These are phyloP conservation scores for Ailurus styani DNA, from an alignment of 2,113 vertebrate species.

Conservation along the genomic window DNA sequence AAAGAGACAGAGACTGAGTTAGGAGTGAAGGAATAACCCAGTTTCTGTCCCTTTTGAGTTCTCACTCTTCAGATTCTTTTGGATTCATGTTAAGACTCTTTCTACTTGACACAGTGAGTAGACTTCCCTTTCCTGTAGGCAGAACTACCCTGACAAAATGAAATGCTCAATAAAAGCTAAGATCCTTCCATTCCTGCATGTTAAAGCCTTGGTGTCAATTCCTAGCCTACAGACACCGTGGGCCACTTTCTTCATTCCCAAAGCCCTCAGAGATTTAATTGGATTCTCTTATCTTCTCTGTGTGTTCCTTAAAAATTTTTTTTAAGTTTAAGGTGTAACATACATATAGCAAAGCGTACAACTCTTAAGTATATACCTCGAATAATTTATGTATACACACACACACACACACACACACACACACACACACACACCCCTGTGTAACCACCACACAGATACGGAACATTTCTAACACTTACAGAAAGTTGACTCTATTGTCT, in stretches of 20 bases:
- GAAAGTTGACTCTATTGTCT: neutral
- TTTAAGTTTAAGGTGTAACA: neutral
- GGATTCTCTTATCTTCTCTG: neutral
- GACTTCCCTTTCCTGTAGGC: neutral
- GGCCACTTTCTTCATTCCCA: neutral
- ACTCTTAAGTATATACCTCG: neutral
- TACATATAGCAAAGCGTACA: neutral
- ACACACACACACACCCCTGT: too few relatives aligned
- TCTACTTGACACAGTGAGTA: neutral
- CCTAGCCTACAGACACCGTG: neutral
- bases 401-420: too few relatives aligned
- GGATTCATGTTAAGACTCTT: neutral
- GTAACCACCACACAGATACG: neutral
- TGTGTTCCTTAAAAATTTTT: neutral
- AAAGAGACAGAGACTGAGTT: too few relatives aligned
- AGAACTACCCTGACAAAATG: neutral
- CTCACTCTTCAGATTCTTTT: neutral
- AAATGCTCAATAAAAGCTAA: neutral
- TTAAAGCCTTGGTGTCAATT: neutral
- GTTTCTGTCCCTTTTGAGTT: neutral
- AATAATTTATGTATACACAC: neutral
- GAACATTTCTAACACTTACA: neutral
- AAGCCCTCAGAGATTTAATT: neutral
- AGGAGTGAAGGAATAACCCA: neutral
- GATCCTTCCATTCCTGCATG: neutral